Conservation (phyloP, 1,140 invertebrate genomes). For the Aphidius ervi region DNA sequence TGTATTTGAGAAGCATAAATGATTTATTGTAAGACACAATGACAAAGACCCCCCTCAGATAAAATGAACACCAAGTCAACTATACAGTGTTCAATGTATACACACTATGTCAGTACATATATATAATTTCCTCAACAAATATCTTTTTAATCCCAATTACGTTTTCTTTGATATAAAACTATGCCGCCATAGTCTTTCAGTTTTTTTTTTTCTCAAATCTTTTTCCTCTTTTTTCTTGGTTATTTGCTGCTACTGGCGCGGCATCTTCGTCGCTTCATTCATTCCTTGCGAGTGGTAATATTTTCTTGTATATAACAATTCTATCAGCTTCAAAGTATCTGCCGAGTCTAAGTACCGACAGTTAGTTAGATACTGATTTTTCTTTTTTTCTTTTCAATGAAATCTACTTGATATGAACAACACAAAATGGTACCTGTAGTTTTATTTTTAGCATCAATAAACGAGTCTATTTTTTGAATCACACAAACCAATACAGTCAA, state of each 20-base stretch:
- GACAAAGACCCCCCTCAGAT: not conserved
- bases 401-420: not conserved
- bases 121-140: constrained; percentile 10
- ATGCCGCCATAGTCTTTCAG: constrained; percentile 9
- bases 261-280: too few relatives aligned
- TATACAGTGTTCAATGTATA: not conserved
- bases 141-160: constrained; percentile 22
- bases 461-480: constrained; percentile 5
- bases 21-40: constrained; percentile 5
- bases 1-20: constrained; percentile 20
- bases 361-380: constrained; percentile 20
- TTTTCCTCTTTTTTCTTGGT: too few relatives aligned
- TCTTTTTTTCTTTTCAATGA: not conserved
- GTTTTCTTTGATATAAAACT: constrained; percentile 14
- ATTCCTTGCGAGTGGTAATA: constrained; percentile 6
- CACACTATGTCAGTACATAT: not conserved
- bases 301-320: constrained; percentile 15
- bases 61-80: too few relatives aligned
- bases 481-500: constrained; percentile 39
- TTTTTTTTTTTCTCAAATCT: not conserved
- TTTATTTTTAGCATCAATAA: not conserved
- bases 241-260: too few relatives aligned
- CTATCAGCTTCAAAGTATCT: constrained; percentile 2
- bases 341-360: constrained; percentile 21
- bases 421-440: not conserved